Evolutionary conservation across 2,797 vertebrate species (phyloP).

Genomic region (Acrocephalus scirpaceus): DNA sequence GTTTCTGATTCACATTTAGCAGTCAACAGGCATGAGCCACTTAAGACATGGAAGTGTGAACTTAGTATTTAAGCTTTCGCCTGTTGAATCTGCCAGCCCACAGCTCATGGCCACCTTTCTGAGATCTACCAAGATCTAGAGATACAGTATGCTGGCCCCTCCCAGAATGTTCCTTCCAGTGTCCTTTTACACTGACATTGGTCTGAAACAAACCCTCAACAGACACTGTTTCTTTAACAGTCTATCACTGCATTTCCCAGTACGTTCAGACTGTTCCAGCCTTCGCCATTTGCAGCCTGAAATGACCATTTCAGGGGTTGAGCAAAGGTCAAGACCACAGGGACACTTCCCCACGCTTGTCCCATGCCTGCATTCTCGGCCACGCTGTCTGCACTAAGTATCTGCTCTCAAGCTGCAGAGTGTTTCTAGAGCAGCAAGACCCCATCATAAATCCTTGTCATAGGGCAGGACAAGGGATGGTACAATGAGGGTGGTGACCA

Average conservation of each 20-base stretch:
- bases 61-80: not conserved
- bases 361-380: not conserved
- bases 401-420: not conserved
- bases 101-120: not conserved
- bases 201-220: not conserved
- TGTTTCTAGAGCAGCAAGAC: not conserved
- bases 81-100: not conserved
- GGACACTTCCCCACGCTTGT: not conserved
- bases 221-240: not conserved
- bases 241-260: not conserved
- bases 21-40: not conserved
- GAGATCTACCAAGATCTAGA: not conserved
- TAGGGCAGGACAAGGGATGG: not conserved
- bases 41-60: rapidly evolving
- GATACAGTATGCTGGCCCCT: not conserved
- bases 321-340: not conserved
- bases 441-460: not conserved
- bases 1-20: not conserved
- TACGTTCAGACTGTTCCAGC: not conserved
- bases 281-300: not conserved
- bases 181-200: not conserved
- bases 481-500: not conserved
- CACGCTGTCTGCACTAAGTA: not conserved
- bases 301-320: not conserved
- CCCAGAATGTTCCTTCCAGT: not conserved